Evolutionary conservation across 2,888 invertebrate species (phyloP), one percentile per base, ranked within the genome.

Genomic region (Tanypteryx hageni): DNA sequence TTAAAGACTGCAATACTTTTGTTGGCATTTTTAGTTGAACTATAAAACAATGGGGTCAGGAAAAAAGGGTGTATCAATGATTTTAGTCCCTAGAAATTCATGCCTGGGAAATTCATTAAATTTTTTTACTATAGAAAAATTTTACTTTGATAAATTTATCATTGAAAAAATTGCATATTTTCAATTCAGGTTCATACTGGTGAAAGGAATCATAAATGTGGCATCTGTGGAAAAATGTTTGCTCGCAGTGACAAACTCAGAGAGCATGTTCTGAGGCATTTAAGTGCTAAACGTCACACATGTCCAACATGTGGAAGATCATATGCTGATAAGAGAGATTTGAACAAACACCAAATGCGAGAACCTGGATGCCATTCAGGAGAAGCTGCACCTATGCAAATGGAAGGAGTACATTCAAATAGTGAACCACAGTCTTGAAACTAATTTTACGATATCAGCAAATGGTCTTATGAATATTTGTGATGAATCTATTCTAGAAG

Each of bases 141-240:
- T 76, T 8, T 7, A 76, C 3, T 22, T n/a, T n/a, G n/a, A n/a
- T n/a, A n/a, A n/a, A n/a, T n/a, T n/a, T n/a, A n/a, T n/a, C n/a
- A n/a, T 44, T 44, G 44, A 44, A 44, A 44, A 44, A 44, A 5
- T 44, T 44, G 44, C 44, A 44, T 44, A 44, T 76, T 76, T 27
- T 22, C 10, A 76, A 27, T 76, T 22, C 64, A 89, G 89, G 89
- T 89, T 44, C 89, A 89, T 31, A 89, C 64, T 18, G 89, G 89
- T 18, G 89, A 89, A 64, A 89, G 89, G n/a, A 89, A 89, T 44
- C 89, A 89, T 64, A 89, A 89, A 44, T 89, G 89, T 89, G 89
- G 27, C n/a, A 89, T 89, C 31, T 89, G 89, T 89, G 89, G 89
- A 13, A 89, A 89, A 64, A 68, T 89, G 89, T 89, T 89, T 44